Evolutionary conservation across 2,888 invertebrate genomes (phyloP).

Genomic region (Noctua pronuba): DNA sequence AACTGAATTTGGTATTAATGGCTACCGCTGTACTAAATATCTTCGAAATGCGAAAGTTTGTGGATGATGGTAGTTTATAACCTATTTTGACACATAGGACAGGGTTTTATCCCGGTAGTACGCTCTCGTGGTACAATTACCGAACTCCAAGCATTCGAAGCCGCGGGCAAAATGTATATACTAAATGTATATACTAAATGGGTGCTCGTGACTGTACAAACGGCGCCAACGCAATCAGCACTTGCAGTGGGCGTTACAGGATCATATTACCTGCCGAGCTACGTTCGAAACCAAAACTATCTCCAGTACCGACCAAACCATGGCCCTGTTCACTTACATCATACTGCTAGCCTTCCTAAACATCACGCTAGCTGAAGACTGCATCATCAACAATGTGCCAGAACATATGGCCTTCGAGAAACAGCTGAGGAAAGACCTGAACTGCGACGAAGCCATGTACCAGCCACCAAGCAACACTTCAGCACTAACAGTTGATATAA

Average conservation of each 20-base stretch:
- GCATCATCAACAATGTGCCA: constrained; percentile 37
- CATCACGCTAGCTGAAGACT: constrained; percentile 30
- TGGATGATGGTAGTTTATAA: no score
- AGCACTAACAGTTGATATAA: constrained; percentile 51
- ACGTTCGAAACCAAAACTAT: neutral
- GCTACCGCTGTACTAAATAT: no score
- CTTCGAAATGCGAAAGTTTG: no score
- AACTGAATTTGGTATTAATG: no score
- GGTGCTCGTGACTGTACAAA: neutral
- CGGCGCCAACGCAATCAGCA: constrained; percentile 1
- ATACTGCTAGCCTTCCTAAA: constrained; percentile 38
- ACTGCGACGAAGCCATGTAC: neutral
- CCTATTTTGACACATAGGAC: no score
- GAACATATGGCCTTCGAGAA: constrained; percentile 64
- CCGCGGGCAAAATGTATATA: neutral
- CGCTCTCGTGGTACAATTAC: neutral
- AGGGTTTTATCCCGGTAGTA: neutral
- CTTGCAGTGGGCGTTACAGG: constrained; percentile 53
- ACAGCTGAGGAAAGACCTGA: constrained; percentile 56
- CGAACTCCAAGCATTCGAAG: neutral
- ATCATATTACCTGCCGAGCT: constrained; percentile 29
- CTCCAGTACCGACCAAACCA: constrained; percentile 45
- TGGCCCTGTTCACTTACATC: constrained; percentile 45
- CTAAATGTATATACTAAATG: neutral
- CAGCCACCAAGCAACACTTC: constrained; percentile 36